phyloP scores from a whole-genome alignment of 2,113 vertebrate species.

The Hyla sarda region DNA sequence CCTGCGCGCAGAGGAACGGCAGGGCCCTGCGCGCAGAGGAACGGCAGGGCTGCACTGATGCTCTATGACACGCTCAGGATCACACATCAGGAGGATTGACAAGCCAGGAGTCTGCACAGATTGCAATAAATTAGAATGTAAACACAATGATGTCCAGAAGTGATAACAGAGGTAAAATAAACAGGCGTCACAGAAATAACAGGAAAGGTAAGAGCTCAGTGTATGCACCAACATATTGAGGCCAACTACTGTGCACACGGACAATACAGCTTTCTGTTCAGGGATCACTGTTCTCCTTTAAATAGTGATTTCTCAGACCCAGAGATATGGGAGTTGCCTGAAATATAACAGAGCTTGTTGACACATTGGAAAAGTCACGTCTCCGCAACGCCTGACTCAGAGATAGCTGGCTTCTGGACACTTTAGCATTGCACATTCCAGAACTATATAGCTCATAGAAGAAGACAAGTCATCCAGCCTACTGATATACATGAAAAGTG shows the following conservation, averaged over 20 bases:
- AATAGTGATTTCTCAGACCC: neutral
- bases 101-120: no score
- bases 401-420: neutral
- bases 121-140: neutral
- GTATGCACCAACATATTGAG: neutral
- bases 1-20: no score
- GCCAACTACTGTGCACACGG: neutral
- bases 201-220: neutral
- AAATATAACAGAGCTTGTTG: neutral
- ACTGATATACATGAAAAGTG: neutral
- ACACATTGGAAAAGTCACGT: slow-evolving; percentile 11
- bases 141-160: neutral
- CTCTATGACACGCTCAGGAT: no score
- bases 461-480: neutral
- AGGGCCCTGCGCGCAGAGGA: no score
- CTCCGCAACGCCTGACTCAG: neutral
- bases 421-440: neutral
- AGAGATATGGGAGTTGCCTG: neutral
- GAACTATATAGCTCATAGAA: neutral
- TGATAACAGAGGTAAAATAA: neutral
- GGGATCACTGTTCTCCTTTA: neutral
- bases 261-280: neutral
- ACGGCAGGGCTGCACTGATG: no score
- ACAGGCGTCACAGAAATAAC: no score
- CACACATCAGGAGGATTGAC: no score